Evolutionary conservation across 2,113 vertebrate genomes (phyloP).

Genomic region (Candoia aspera): DNA sequence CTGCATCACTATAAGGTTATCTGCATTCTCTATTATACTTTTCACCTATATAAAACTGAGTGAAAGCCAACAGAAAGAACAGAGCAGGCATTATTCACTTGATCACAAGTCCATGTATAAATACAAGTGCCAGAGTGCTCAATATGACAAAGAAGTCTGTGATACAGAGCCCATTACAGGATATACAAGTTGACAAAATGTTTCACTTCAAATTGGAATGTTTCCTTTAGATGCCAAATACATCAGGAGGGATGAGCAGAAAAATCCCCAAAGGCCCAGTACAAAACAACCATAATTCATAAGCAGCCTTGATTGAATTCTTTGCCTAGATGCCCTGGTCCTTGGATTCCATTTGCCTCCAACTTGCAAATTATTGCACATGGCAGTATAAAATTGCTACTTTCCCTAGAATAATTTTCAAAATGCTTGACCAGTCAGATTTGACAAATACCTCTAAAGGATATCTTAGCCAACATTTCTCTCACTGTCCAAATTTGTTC

Average conservation of each 20-base stretch:
- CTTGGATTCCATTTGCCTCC: neutral
- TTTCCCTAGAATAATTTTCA: neutral
- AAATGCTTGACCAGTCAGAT: neutral
- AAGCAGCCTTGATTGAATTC: neutral
- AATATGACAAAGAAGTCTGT: constrained; percentile 16
- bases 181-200: neutral
- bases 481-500: neutral
- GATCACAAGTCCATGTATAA: neutral
- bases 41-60: neutral
- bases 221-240: constrained; percentile 10
- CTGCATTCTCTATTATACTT: neutral
- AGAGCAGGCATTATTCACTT: neutral
- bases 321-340: neutral
- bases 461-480: neutral
- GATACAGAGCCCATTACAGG: neutral
- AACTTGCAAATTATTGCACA: neutral
- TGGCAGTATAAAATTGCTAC: neutral
- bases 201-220: neutral
- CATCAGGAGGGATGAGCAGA: neutral
- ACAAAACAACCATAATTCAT: neutral
- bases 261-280: neutral
- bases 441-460: neutral
- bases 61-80: neutral
- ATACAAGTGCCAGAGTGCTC: constrained; percentile 1
- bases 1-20: neutral